phyloP scores from a whole-genome alignment of 2,797 vertebrate species.

The Trematomus bernacchii region DNA sequence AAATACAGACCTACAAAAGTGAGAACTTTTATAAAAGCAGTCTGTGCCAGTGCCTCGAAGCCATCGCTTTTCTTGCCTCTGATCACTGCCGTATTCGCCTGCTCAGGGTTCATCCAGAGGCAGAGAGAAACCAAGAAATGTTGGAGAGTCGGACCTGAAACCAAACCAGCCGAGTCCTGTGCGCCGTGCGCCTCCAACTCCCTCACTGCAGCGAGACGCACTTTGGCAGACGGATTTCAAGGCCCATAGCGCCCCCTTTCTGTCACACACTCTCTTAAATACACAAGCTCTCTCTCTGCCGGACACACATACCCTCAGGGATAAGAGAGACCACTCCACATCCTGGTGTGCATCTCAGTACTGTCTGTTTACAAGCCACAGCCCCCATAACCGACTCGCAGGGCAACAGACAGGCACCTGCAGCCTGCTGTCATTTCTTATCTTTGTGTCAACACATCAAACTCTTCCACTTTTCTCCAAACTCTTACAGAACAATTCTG shows the following conservation, averaged over 20 bases:
- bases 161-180: conserved; percentile 55
- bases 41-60: conserved; percentile 44
- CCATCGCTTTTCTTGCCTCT: conserved; percentile 62
- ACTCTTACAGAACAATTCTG: not conserved
- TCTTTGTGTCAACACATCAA: conserved; percentile 37
- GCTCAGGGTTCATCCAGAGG: conserved; percentile 75
- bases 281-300: not conserved
- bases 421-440: conserved; percentile 21
- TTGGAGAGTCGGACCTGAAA: conserved; percentile 65
- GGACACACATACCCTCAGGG: conserved; percentile 25
- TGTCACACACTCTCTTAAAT: conserved; percentile 55
- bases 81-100: conserved; percentile 54
- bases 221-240: conserved; percentile 74
- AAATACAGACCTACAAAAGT: conserved; percentile 73
- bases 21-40: conserved; percentile 65
- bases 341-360: conserved; percentile 14
- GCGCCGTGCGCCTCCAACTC: conserved; percentile 65
- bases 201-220: conserved; percentile 64
- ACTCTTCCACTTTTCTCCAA: conserved; percentile 22
- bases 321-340: conserved; percentile 37
- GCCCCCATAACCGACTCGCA: not conserved
- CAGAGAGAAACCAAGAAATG: conserved; percentile 28
- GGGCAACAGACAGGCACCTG: conserved; percentile 49
- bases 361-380: conserved; percentile 37
- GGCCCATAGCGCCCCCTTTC: conserved; percentile 87